Percentiles rank a stretch among this genome's conserved stretches.
Conservation (phyloP, 2,888 invertebrate genomes). For the Calephelis perditalis region DNA sequence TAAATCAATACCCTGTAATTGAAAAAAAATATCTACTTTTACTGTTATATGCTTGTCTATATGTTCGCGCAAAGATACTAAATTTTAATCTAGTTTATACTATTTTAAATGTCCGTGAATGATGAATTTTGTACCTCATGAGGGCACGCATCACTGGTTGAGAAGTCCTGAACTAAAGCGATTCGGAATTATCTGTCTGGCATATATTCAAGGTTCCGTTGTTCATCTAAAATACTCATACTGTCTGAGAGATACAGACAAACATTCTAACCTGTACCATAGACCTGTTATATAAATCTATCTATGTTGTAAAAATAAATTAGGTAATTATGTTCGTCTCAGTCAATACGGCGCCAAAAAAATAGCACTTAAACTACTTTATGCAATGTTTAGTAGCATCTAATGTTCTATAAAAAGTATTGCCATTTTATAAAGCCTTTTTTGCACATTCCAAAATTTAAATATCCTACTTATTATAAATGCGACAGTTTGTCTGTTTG, state of each 20-base stretch:
- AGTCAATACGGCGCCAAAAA: constrained; percentile 6
- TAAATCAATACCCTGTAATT: too few species aligned
- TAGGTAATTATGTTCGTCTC: not conserved
- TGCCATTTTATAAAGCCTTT: too few species aligned
- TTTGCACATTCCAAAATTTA: too few species aligned
- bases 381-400: not conserved
- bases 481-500: too few species aligned
- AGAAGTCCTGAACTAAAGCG: constrained; percentile 6
- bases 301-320: not conserved
- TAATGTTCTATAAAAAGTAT: too few species aligned
- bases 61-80: too few species aligned
- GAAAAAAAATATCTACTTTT: too few species aligned
- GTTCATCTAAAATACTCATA: constrained; percentile 25
- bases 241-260: constrained; percentile 10
- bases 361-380: not conserved
- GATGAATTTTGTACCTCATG: too few species aligned
- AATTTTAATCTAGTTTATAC: too few species aligned
- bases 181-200: constrained; percentile 49
- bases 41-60: too few species aligned
- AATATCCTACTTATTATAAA: too few species aligned
- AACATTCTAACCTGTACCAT: constrained; percentile 11
- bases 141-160: not conserved
- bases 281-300: constrained; percentile 1
- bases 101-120: too few species aligned
- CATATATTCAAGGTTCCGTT: constrained; percentile 37